Base-by-base conservation (phyloP, 2,888 invertebrate genomes). In the Patella pellucida region DNA sequence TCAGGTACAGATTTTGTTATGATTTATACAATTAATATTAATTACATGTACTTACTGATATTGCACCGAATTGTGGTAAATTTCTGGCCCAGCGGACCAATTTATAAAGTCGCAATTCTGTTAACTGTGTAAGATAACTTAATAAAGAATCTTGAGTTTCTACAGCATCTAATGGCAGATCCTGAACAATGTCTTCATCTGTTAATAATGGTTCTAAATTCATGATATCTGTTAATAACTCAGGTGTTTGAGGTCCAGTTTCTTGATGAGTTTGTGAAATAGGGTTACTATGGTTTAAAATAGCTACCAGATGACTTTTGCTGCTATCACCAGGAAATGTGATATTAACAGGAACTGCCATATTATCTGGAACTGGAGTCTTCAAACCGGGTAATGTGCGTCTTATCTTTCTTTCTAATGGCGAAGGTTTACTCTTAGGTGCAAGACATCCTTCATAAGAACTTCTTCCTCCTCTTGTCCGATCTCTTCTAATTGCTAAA, bases 31-130 rank as follows among this genome's bases (percentile, higher is more conserved):
- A 19, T 62, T 62, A 19, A 19, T 41, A 23, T 50, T 56, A 54
- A 23, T 23, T 56, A 41, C 41, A 41, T 7, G 41, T 71, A 85
- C 94, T 93, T 88, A 96, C 96, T 87, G 97, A 96, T 86, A 98
- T 97, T 92, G 97, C 96, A 91, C 97, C 97, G 91, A 98, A 98
- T 50, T 98, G 94, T 19, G 98, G 98, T 90, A 98, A 92, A 91
- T 97, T 97, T 91, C 98, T 96, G 92, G 98, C 98, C 98, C 98
- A 98, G 90, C 98, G 97, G 80, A 98, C 98, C 85, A 98, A 97
- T 93, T 98, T 97, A 91, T 98, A 98, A 23, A 98, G 93, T 71
- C 98, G 93, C 91, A 97, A 96, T 91, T 98, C 98, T 69, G 98
- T 98, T 56, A 91, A 79, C 76, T 90, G 90, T 72, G 91, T 84